These are phyloP conservation scores for Drosophila parabipectinata DNA, from an alignment of 1,140 invertebrate genomes.

Conservation along the genomic window DNA sequence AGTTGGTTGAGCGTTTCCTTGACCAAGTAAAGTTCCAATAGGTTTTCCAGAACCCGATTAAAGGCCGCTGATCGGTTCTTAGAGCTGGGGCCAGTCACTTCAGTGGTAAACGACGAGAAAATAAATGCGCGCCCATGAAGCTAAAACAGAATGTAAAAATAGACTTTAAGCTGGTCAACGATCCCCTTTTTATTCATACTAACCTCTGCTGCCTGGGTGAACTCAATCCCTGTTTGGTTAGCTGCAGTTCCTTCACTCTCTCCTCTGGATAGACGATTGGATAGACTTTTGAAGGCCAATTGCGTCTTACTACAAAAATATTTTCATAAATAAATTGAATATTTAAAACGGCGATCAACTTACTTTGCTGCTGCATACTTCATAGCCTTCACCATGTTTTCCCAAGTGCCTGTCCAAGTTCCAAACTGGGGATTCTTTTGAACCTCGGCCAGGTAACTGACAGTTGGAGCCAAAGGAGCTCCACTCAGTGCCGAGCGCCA, in stretches of 20 bases:
- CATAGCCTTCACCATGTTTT: constrained; percentile 88
- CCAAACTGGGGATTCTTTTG: constrained; percentile 76
- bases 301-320: constrained; percentile 87
- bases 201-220: constrained; percentile 90
- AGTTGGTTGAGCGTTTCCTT: constrained; percentile 89
- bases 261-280: constrained; percentile 86
- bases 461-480: constrained; percentile 86
- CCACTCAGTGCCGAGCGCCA: constrained; percentile 87
- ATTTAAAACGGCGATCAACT: constrained; percentile 37
- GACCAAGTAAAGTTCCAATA: constrained; percentile 91
- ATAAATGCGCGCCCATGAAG: constrained; percentile 91
- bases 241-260: constrained; percentile 91
- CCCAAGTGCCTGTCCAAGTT: constrained; percentile 87
- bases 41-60: constrained; percentile 87
- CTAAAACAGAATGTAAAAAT: constrained; percentile 8
- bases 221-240: constrained; percentile 92
- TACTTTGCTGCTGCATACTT: constrained; percentile 89
- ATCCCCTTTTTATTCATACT: not conserved
- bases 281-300: constrained; percentile 87
- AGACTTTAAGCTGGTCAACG: constrained; percentile 1
- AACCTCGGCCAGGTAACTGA: constrained; percentile 86
- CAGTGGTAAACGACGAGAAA: constrained; percentile 87
- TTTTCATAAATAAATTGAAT: not conserved
- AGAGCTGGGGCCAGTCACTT: constrained; percentile 84
- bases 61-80: constrained; percentile 84